Evolutionary conservation across 2,888 invertebrate species (phyloP).

Genomic region (Celastrina argiolus): DNA sequence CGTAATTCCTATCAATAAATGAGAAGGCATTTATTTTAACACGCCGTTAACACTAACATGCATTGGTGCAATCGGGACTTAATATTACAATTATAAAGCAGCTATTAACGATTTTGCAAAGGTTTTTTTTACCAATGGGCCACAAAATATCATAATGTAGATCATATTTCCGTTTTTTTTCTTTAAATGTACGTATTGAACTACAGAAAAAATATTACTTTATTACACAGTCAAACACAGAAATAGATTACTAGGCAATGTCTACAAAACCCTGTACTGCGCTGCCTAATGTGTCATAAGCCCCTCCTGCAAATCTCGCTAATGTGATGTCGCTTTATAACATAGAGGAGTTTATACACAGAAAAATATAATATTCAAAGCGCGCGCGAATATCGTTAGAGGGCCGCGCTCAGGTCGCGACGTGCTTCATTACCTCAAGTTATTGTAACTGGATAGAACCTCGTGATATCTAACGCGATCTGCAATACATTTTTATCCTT

Average conservation of each 20-base stretch:
- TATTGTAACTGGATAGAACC: slow-evolving; percentile 21
- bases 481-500: background rate
- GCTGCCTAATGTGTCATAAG: background rate
- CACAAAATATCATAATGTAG: too few species aligned
- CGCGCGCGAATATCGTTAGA: slow-evolving; percentile 25
- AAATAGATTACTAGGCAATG: background rate
- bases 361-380: slow-evolving; percentile 18
- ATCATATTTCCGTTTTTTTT: too few species aligned
- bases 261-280: background rate
- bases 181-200: too few species aligned
- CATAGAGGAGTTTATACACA: slow-evolving; percentile 8
- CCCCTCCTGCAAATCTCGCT: background rate
- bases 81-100: too few species aligned
- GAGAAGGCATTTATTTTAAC: too few species aligned
- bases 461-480: slow-evolving; percentile 17
- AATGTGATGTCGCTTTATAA: background rate
- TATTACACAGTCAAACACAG: too few species aligned
- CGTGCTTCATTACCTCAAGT: slow-evolving; percentile 24
- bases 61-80: too few species aligned
- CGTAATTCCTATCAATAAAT: too few species aligned
- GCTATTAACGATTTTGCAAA: too few species aligned
- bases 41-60: too few species aligned
- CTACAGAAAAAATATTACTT: too few species aligned
- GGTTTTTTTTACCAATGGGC: too few species aligned
- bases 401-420: slow-evolving; percentile 22